Base-by-base conservation (phyloP, 2,797 vertebrate genomes). In the Coregonus suidteri region DNA sequence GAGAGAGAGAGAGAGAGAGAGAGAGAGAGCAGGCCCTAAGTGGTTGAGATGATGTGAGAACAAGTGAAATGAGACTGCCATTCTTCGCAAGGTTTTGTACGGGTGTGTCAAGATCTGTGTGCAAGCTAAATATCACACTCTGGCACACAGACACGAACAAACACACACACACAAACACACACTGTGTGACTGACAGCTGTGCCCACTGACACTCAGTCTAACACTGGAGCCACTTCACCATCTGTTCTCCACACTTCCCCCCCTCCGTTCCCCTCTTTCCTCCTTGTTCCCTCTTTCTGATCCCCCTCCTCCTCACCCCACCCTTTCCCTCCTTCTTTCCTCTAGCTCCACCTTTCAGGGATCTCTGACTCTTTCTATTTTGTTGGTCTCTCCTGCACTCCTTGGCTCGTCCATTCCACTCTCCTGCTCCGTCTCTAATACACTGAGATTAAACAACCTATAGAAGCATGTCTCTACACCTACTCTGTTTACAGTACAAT, bases 121-220 rank as follows among this genome's bases (percentile, higher is more conserved):
- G 66, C 51, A 6, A 51, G n/a, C 41, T 47, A 11, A 47, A 47
- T 47, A 47, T 51, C 41, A 53, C 41, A 73, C 47, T 64, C 7
- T 14, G 20, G 68, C 62, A 16, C 20, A 67, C 18, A 64, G 25
- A 25, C 25, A 72, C 34, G 35, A 62, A 62, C 72, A 51, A 25
- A 75, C 64, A 62, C 53, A 70, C 34, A 78, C 72, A 69, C 16
- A 69, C 76, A 79, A 85, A 62, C 53, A 85, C 78, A 82, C 81
- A 79, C 75, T 85, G 81, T 86, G 74, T 88, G 90, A 90, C 80
- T 91, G 90, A 90, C 93, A 94, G 93, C 91, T 94, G 92, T 88
- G 91, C 88, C 90, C 86, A 91, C 93, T 93, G 92, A 91, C 87
- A 87, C 88, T 88, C 89, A 84, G 77, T 81, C 89, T 88, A 89